Percentiles rank a stretch among this genome's conserved stretches.
Conservation (phyloP, 2,888 invertebrate genomes). For the Sympetrum striolatum region DNA sequence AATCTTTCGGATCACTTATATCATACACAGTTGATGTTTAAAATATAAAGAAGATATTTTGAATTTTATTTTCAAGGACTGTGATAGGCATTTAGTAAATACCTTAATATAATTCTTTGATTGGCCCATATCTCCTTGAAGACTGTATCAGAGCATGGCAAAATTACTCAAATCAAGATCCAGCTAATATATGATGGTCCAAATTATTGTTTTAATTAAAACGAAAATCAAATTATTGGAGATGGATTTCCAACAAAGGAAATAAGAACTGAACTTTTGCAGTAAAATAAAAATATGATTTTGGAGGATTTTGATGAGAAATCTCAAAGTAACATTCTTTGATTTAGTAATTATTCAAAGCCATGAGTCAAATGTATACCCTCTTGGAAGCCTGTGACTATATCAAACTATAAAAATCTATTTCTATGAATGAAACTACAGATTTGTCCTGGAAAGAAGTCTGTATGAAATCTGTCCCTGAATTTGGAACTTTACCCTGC, state of each 20-base stretch:
- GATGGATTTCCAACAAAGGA: no score
- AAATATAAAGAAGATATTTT: not conserved
- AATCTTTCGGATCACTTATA: not conserved
- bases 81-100: not conserved
- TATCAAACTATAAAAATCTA: slow-evolving; percentile 17
- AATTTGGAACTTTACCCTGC: slow-evolving; percentile 41
- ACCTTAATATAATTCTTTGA: not conserved
- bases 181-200: not conserved
- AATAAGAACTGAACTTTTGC: no score
- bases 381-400: slow-evolving; percentile 38
- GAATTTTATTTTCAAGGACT: not conserved
- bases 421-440: slow-evolving; percentile 20
- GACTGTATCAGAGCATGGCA: slow-evolving; percentile 31
- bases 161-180: not conserved
- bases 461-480: slow-evolving; percentile 40
- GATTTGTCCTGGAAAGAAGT: slow-evolving; percentile 29
- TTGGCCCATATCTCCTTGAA: not conserved
- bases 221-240: no score
- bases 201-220: not conserved
- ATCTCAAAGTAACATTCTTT: no score
- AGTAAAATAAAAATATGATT: no score
- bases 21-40: not conserved
- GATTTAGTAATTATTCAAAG: not conserved
- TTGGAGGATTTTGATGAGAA: no score
- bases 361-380: slow-evolving; percentile 12